Evolutionary conservation across 2,113 vertebrate genomes (phyloP).

Genomic region (Tenrec ecaudatus): DNA sequence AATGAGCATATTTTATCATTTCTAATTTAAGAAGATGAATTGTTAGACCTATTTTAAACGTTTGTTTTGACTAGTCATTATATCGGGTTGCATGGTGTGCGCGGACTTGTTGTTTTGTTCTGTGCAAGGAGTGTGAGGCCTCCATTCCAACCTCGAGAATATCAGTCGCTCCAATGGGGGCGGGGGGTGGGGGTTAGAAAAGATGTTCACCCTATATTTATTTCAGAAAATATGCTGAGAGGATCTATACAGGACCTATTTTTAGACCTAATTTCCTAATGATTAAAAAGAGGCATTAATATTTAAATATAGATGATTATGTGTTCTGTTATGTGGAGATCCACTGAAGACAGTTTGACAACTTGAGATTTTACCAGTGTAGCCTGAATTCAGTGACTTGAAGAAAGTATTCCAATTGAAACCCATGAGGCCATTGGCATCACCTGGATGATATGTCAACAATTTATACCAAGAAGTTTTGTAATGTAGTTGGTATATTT

Average conservation of each 20-base stretch:
- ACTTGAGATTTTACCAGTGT: neutral
- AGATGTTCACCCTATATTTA: neutral
- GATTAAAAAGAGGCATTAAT: slow-evolving; percentile 1
- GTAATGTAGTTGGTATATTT: neutral
- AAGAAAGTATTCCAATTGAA: slow-evolving; percentile 29
- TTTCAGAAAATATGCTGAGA: neutral
- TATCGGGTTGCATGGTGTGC: neutral
- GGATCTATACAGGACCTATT: neutral
- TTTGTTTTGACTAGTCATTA: neutral
- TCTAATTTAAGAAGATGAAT: neutral
- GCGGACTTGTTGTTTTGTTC: neutral
- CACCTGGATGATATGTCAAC: slow-evolving; percentile 14
- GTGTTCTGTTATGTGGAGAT: neutral
- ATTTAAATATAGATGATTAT: neutral
- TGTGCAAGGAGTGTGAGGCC: too few relatives aligned
- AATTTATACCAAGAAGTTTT: slow-evolving; percentile 20
- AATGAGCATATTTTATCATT: neutral
- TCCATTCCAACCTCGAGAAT: neutral
- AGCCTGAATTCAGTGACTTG: neutral
- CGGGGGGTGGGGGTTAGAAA: too few relatives aligned
- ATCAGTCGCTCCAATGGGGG: neutral
- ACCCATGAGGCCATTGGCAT: neutral
- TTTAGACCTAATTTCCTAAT: neutral
- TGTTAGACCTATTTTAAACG: neutral
- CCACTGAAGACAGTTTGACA: neutral